phyloP scores from a whole-genome alignment of 2,113 vertebrate species.

The Solea senegalensis region DNA sequence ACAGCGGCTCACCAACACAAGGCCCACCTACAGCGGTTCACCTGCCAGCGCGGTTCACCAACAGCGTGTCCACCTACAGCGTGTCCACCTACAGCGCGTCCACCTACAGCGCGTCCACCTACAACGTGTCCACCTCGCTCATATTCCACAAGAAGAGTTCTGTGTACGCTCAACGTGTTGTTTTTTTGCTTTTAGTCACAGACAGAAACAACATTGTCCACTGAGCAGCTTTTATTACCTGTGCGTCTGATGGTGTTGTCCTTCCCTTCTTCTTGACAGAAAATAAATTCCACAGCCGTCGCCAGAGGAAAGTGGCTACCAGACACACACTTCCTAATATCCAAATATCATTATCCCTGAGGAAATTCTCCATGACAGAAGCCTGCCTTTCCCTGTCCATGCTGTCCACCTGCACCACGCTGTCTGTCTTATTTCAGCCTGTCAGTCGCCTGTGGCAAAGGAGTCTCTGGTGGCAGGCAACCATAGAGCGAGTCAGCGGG shows the following conservation, averaged over 20 bases:
- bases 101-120: not conserved
- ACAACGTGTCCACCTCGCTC: not conserved
- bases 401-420: slow-evolving; percentile 8
- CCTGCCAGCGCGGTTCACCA: no score
- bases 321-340: slow-evolving; percentile 88
- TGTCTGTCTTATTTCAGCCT: slow-evolving; percentile 43
- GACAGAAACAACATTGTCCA: not conserved
- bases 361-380: slow-evolving; percentile 82
- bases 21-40: no score
- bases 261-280: slow-evolving; percentile 78
- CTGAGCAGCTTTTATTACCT: slow-evolving; percentile 80
- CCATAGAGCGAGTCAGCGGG: slow-evolving; percentile 28
- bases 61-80: no score
- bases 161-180: no score
- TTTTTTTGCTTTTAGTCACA: not conserved
- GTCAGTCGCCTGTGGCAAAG: slow-evolving; percentile 36
- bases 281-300: slow-evolving; percentile 83
- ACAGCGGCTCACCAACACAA: no score
- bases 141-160: not conserved
- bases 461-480: slow-evolving; percentile 25
- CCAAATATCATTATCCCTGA: slow-evolving; percentile 87
- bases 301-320: slow-evolving; percentile 88
- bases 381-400: slow-evolving; percentile 23
- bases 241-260: slow-evolving; percentile 65
- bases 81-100: no score